These are phyloP conservation scores for Melanogrammus aeglefinus DNA, from an alignment of 2,797 vertebrate species.

Conservation along the genomic window DNA sequence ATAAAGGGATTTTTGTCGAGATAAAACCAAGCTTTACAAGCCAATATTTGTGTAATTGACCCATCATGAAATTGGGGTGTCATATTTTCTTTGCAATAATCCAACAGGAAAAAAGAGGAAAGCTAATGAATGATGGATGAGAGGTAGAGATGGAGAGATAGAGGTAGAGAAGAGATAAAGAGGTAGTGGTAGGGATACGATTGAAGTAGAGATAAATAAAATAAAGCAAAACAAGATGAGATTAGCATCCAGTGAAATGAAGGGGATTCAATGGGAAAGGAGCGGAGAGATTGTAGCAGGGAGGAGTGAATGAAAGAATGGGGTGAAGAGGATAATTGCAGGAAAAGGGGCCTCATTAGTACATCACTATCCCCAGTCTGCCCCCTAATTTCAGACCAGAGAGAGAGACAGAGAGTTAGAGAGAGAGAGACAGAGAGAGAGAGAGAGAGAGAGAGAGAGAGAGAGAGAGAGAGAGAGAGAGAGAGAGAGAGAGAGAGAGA, in stretches of 20 bases:
- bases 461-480: too few species aligned
- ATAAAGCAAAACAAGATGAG: background rate
- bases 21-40: conserved; percentile 16
- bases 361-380: conserved; percentile 64
- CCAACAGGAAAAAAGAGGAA: conserved; percentile 27
- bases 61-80: conserved; percentile 51
- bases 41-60: conserved; percentile 60
- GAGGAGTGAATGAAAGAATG: background rate
- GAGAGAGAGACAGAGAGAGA: background rate
- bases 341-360: conserved; percentile 69
- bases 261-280: background rate
- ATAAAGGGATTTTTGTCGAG: conserved; percentile 35
- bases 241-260: background rate
- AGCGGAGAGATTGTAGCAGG: background rate
- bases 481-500: background rate
- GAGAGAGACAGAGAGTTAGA: conserved; percentile 22
- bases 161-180: conserved; percentile 19
- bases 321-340: conserved; percentile 62
- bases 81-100: conserved; percentile 43
- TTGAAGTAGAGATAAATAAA: background rate
- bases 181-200: conserved; percentile 35
- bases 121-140: background rate
- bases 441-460: too few species aligned
- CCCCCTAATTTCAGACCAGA: conserved; percentile 57
- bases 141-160: conserved; percentile 14